Percentiles rank a stretch among this genome's conserved stretches.
phyloP scores from a whole-genome alignment of 2,888 invertebrate species.

The Ochlodes sylvanus region DNA sequence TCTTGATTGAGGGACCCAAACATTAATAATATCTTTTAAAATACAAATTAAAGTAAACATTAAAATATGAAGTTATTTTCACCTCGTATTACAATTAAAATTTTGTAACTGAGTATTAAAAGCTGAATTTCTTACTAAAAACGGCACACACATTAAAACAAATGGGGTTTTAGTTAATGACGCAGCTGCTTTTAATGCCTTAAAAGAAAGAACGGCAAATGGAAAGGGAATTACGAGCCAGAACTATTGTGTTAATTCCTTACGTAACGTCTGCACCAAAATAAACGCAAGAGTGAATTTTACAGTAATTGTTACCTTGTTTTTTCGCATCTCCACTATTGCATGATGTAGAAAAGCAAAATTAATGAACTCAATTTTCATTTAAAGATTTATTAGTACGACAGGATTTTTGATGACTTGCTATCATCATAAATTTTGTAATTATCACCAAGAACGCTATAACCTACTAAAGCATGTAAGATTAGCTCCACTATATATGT shows the following conservation, averaged over 20 bases:
- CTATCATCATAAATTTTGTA: too few species aligned
- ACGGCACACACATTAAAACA: slow-evolving; percentile 33
- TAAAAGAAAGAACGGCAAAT: slow-evolving; percentile 36
- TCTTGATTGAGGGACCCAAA: too few species aligned
- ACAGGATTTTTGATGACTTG: too few species aligned
- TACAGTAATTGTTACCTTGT: slow-evolving; percentile 23
- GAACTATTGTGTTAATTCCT: slow-evolving; percentile 37
- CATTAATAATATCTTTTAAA: neutral
- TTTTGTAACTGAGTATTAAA: slow-evolving; percentile 20
- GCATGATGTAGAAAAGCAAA: too few species aligned
- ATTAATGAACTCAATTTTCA: too few species aligned
- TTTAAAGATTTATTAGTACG: too few species aligned
- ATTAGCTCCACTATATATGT: too few species aligned
- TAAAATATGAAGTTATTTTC: neutral
- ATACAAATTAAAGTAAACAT: neutral
- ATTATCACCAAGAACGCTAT: too few species aligned
- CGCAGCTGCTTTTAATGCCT: slow-evolving; percentile 37
- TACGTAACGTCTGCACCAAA: slow-evolving; percentile 32
- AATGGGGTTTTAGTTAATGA: slow-evolving; percentile 37
- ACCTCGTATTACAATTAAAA: slow-evolving; percentile 10
- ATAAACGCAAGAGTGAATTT: slow-evolving; percentile 32
- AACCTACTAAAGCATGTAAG: too few species aligned
- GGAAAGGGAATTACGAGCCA: slow-evolving; percentile 32
- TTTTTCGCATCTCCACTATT: slow-evolving; percentile 6
- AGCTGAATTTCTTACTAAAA: slow-evolving; percentile 28